These are phyloP conservation scores for Microvelia longipes DNA, from an alignment of 1,140 invertebrate species.

Conservation along the genomic window DNA sequence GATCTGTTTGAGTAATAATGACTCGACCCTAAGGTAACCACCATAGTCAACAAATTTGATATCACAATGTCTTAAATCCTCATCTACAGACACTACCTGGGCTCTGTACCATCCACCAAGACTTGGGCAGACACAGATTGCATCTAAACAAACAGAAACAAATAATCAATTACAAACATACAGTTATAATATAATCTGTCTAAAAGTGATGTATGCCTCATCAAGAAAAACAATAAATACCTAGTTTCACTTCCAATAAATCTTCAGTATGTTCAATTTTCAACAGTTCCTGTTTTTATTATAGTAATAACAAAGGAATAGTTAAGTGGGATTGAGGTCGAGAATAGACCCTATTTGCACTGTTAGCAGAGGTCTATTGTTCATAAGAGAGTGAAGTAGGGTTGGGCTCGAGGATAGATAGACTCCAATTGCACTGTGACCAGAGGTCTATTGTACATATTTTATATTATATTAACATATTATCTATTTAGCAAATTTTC, in stretches of 20 bases:
- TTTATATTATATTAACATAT: too few species aligned
- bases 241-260: background rate
- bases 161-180: constrained; percentile 1
- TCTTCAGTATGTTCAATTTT: background rate
- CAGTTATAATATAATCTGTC: background rate
- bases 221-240: background rate
- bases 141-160: constrained; percentile 43
- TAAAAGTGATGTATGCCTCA: background rate
- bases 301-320: too few species aligned
- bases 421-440: too few species aligned
- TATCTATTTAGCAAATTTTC: too few species aligned
- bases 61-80: constrained; percentile 50
- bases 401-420: too few species aligned
- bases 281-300: too few species aligned
- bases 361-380: too few species aligned
- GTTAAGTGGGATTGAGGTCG: too few species aligned
- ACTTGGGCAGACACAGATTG: constrained; percentile 73
- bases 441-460: too few species aligned
- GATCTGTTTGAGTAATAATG: constrained; percentile 65
- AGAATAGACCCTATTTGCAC: too few species aligned
- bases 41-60: constrained; percentile 88
- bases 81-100: constrained; percentile 54
- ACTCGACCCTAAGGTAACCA: constrained; percentile 65
- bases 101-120: constrained; percentile 78
- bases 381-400: too few species aligned